Evolutionary conservation across 2,888 invertebrate species (phyloP), one percentile per base, ranked within the genome.

Genomic region (Melanchra persicariae): DNA sequence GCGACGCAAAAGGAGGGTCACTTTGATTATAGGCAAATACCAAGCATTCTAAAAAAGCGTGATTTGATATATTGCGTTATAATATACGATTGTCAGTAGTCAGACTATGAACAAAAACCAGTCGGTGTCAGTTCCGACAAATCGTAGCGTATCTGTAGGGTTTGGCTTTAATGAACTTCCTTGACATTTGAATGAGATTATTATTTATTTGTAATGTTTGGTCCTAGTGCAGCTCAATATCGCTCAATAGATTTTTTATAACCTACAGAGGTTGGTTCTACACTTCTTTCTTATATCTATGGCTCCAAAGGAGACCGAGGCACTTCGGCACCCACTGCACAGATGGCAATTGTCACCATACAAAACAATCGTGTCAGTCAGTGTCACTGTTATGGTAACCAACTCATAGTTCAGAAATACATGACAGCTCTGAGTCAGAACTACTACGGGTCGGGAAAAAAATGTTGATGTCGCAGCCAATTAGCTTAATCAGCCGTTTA

Each of bases 141-240:
- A 37, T 66, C 49, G 45, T 58, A n/a, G n/a, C n/a, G 26, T 59
- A 55, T 64, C 54, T 81, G n/a, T n/a, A n/a, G n/a, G n/a, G n/a
- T n/a, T n/a, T n/a, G n/a, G n/a, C n/a, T 47, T 51, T 63, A 66
- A 74, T 10, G 63, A 57, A 71, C 40, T 73, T 24, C 82, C 82
- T 84, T 79, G 85, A 82, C 79, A 83, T 83, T 84, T 49, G 37
- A 8, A n/a, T n/a, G 9, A 1, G 26, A 54, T 30, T 54, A 52
- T 52, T 52, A 52, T 30, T 19, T 30, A 54, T 54, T 54, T 30
- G 30, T 8, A 9, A 19, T 17, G 30, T 30, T 54, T 54, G 7
- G 9, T 30, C 30, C 19, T 19, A 54, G 5, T 15, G 10, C 26
- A 3, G 47, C 22, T 60, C 45, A 61, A 59, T 54, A 30, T 26